Evolutionary conservation across 2,797 vertebrate species (phyloP).

Genomic region (Micropoecilia bifurca): DNA sequence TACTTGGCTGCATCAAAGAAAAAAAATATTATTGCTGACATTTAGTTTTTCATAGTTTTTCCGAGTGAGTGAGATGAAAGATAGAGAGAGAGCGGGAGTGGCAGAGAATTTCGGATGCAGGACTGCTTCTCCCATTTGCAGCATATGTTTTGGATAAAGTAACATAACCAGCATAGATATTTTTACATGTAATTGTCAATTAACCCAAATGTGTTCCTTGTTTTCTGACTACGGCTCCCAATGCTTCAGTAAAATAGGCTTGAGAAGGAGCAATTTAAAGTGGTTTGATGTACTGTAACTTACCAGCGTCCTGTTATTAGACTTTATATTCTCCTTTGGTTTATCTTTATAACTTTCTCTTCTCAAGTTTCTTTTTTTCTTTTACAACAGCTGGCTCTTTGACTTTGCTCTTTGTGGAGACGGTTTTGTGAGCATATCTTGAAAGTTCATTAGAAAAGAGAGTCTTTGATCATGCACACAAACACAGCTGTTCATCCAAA

Average conservation of each 20-base stretch:
- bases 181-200: slow-evolving; percentile 55
- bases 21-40: slow-evolving; percentile 70
- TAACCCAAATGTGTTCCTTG: slow-evolving; percentile 52
- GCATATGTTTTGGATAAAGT: slow-evolving; percentile 58
- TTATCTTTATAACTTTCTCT: slow-evolving; percentile 60
- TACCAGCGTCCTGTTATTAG: slow-evolving; percentile 55
- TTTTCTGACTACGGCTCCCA: slow-evolving; percentile 50
- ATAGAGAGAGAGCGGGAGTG: slow-evolving; percentile 30
- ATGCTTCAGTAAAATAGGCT: slow-evolving; percentile 51
- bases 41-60: slow-evolving; percentile 74
- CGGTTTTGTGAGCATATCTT: slow-evolving; percentile 36
- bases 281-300: slow-evolving; percentile 58
- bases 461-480: slow-evolving; percentile 47
- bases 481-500: slow-evolving; percentile 47
- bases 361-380: slow-evolving; percentile 26
- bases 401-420: slow-evolving; percentile 41
- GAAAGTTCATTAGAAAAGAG: slow-evolving; percentile 32
- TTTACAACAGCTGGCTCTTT: slow-evolving; percentile 34
- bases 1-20: slow-evolving; percentile 68
- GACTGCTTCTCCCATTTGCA: slow-evolving; percentile 26
- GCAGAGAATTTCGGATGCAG: slow-evolving; percentile 28
- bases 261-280: slow-evolving; percentile 44
- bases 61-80: slow-evolving; percentile 37
- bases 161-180: slow-evolving; percentile 51
- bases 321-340: slow-evolving; percentile 52